phyloP scores from a whole-genome alignment of 2,797 vertebrate genomes.

The Macropus fuliginosus region DNA sequence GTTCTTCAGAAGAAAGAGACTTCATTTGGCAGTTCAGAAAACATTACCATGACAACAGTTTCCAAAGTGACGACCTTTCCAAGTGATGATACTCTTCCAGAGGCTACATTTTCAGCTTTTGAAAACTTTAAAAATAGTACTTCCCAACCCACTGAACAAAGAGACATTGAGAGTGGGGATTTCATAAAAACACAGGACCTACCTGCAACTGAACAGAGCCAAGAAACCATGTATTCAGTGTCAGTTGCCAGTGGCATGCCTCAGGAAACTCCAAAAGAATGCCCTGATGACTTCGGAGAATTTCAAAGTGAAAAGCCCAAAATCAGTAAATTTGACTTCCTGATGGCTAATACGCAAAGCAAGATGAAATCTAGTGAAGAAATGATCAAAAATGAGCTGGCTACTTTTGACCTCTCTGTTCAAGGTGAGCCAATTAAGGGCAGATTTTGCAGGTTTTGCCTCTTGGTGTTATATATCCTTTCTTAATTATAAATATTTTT shows the following conservation, averaged over 20 bases:
- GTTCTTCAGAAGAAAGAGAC: slow-evolving; percentile 90
- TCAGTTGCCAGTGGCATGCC: slow-evolving; percentile 61
- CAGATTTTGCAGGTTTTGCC: slow-evolving; percentile 1
- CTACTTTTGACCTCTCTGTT: slow-evolving; percentile 97
- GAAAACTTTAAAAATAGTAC: slow-evolving; percentile 85
- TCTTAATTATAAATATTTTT: slow-evolving; percentile 38
- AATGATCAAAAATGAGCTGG: slow-evolving; percentile 98
- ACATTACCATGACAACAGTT: slow-evolving; percentile 88
- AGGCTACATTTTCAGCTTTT: slow-evolving; percentile 88
- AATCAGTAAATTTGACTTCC: slow-evolving; percentile 98
- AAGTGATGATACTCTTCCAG: slow-evolving; percentile 85
- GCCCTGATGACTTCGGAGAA: slow-evolving; percentile 92
- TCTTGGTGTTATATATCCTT: not conserved
- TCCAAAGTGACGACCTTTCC: slow-evolving; percentile 89
- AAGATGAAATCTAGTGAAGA: slow-evolving; percentile 99
- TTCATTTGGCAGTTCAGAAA: slow-evolving; percentile 92
- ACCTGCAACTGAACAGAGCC: slow-evolving; percentile 68
- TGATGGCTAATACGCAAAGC: slow-evolving; percentile 94
- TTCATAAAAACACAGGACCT: slow-evolving; percentile 88
- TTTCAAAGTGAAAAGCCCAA: slow-evolving; percentile 98
- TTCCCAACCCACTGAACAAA: slow-evolving; percentile 43
- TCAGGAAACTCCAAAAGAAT: slow-evolving; percentile 83
- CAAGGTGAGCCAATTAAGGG: slow-evolving; percentile 90
- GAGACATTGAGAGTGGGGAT: slow-evolving; percentile 85
- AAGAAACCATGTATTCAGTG: slow-evolving; percentile 63